Evolutionary conservation across 2,888 invertebrate species (phyloP).

Genomic region (Agonum fuliginosum): DNA sequence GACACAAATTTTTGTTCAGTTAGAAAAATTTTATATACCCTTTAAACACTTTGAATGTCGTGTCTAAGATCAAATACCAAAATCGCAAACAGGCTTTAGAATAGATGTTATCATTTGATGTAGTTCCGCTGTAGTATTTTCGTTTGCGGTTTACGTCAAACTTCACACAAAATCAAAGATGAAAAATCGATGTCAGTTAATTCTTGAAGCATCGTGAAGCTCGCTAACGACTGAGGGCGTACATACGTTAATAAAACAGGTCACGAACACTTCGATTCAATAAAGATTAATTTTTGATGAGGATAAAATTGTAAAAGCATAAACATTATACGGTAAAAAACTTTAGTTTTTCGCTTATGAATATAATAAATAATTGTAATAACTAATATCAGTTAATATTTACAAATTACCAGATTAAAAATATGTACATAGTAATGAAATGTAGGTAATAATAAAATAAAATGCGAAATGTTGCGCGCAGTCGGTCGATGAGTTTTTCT

Average conservation of each 20-base stretch:
- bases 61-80: background rate
- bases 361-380: too few relatives aligned
- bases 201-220: slow-evolving; percentile 14
- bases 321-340: too few relatives aligned
- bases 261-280: slow-evolving; percentile 16
- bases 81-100: slow-evolving; percentile 17
- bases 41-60: too few relatives aligned
- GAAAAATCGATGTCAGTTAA: slow-evolving; percentile 28
- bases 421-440: too few relatives aligned
- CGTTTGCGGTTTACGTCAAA: slow-evolving; percentile 24
- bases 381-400: too few relatives aligned
- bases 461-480: too few relatives aligned
- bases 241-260: background rate
- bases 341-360: too few relatives aligned
- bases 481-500: too few relatives aligned
- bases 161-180: slow-evolving; percentile 7
- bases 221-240: slow-evolving; percentile 7
- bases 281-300: slow-evolving; percentile 7
- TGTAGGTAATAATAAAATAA: too few relatives aligned
- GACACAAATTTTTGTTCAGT: too few relatives aligned
- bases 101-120: slow-evolving; percentile 33
- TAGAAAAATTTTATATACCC: too few relatives aligned
- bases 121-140: slow-evolving; percentile 17
- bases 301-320: slow-evolving; percentile 23
- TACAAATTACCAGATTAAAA: too few relatives aligned